These are phyloP conservation scores for Scytalopus superciliaris DNA, from an alignment of 2,113 vertebrate species.

Conservation along the genomic window DNA sequence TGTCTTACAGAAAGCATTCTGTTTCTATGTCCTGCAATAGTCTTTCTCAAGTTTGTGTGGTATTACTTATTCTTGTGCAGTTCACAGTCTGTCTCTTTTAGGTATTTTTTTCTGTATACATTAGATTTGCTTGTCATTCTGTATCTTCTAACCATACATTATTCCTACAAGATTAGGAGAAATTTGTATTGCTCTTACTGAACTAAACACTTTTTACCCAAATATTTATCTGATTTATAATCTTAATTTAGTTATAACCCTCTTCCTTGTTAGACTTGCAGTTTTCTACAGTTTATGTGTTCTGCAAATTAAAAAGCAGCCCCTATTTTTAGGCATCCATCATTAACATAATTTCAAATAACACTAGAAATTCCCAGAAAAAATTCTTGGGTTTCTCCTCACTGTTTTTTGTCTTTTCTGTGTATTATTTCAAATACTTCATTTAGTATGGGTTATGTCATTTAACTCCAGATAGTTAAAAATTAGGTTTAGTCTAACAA, in stretches of 20 bases:
- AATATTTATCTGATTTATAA: neutral
- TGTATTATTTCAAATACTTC: neutral
- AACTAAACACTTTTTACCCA: rapidly evolving
- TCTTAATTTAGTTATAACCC: neutral
- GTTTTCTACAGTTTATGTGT: neutral
- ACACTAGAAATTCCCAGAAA: neutral
- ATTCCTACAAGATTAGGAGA: neutral
- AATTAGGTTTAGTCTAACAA: neutral
- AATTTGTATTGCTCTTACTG: neutral
- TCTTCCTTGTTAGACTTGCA: neutral
- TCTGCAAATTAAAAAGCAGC: neutral
- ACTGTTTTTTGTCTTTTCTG: neutral
- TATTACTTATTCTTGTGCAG: neutral
- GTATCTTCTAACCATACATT: neutral
- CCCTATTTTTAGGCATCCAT: neutral
- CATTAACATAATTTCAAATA: neutral
- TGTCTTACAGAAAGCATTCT: neutral
- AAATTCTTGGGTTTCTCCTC: neutral
- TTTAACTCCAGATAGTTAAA: neutral
- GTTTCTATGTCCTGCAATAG: neutral
- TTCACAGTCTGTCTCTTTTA: neutral
- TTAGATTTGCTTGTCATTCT: neutral
- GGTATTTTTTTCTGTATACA: neutral
- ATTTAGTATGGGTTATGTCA: neutral
- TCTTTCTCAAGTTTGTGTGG: neutral